phyloP scores from a whole-genome alignment of 2,888 invertebrate species.

The Netelia inedita region DNA sequence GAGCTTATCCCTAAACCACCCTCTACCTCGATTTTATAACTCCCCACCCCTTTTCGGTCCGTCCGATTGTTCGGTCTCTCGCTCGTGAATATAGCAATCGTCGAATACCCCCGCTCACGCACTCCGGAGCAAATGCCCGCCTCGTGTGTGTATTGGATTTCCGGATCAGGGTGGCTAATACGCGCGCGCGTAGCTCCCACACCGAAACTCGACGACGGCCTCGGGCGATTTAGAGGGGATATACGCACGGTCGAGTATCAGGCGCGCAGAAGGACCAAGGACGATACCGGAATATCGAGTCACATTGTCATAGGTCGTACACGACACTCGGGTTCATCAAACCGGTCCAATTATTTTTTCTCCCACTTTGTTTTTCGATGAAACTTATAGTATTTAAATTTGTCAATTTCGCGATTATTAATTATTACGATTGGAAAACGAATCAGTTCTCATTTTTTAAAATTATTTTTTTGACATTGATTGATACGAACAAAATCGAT shows the following conservation, averaged over 20 bases:
- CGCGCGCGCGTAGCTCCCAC: constrained; percentile 50
- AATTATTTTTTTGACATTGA: too few relatives aligned
- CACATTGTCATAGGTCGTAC: constrained; percentile 63
- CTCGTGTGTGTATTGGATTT: constrained; percentile 65
- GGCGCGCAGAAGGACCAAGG: constrained; percentile 76
- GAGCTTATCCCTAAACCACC: constrained; percentile 63
- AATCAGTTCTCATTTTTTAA: too few relatives aligned
- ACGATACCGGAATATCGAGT: constrained; percentile 34
- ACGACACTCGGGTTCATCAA: constrained; percentile 25
- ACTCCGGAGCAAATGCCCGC: not conserved
- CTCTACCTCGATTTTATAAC: constrained; percentile 24
- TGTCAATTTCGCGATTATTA: too few relatives aligned
- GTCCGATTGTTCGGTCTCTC: not conserved
- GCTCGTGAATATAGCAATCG: not conserved
- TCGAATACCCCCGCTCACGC: not conserved
- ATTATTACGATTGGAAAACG: too few relatives aligned
- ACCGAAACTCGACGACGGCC: constrained; percentile 60
- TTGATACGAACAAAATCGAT: too few relatives aligned
- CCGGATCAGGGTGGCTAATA: constrained; percentile 70
- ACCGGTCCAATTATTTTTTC: not conserved
- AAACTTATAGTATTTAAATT: too few relatives aligned
- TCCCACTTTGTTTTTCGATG: not conserved
- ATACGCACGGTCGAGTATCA: constrained; percentile 79
- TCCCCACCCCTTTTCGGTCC: not conserved
- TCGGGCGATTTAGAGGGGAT: constrained; percentile 83